phyloP scores from a whole-genome alignment of 2,888 invertebrate species.

The Trachelus tabidus region DNA sequence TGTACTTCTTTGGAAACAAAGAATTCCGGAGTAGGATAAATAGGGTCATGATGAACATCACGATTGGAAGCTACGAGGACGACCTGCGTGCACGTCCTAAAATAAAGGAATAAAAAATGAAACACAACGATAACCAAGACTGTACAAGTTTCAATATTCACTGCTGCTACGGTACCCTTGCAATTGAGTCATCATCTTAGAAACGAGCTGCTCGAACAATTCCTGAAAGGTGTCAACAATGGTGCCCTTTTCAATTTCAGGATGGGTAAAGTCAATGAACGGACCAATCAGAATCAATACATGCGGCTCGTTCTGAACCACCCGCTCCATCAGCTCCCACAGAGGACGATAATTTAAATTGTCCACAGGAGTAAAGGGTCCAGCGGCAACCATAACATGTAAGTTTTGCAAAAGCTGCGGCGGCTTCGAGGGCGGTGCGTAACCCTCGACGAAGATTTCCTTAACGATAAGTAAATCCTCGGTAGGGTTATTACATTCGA shows the following conservation, averaged over 20 bases:
- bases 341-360: slow-evolving; percentile 85
- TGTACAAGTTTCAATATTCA: slow-evolving; percentile 1
- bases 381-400: slow-evolving; percentile 80
- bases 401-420: slow-evolving; percentile 59
- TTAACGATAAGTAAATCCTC: slow-evolving; percentile 77
- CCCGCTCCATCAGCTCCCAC: slow-evolving; percentile 78
- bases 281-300: slow-evolving; percentile 87
- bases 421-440: slow-evolving; percentile 63
- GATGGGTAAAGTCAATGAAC: slow-evolving; percentile 80
- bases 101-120: slow-evolving; percentile 42
- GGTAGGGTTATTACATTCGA: slow-evolving; percentile 78
- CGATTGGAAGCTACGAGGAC: slow-evolving; percentile 80
- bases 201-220: slow-evolving; percentile 79
- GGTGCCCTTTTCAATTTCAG: slow-evolving; percentile 71
- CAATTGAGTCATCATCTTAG: slow-evolving; percentile 74
- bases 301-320: slow-evolving; percentile 79
- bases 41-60: slow-evolving; percentile 82
- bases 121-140: background rate
- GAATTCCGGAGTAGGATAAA: slow-evolving; percentile 88
- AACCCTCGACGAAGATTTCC: slow-evolving; percentile 73
- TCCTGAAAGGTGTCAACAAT: slow-evolving; percentile 78
- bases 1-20: slow-evolving; percentile 66
- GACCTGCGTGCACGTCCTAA: slow-evolving; percentile 75
- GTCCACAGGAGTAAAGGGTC: slow-evolving; percentile 85
- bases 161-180: slow-evolving; percentile 66